Conservation (phyloP, 2,113 vertebrate genomes). For the Grus americana region DNA sequence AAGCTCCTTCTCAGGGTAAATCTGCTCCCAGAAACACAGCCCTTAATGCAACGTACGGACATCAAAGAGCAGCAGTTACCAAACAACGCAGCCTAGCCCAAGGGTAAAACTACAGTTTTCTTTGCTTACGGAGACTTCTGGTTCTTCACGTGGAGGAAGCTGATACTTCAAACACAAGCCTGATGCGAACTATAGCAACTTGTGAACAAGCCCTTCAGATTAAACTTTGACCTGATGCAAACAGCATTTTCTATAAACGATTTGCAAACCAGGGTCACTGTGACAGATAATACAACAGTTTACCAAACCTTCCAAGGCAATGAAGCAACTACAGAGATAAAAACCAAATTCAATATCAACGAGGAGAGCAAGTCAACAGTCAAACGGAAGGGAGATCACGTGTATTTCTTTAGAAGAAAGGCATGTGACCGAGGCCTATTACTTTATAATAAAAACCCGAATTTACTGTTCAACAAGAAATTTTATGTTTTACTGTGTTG, state of each 20-base stretch:
- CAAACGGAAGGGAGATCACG: not conserved
- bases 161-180: not conserved
- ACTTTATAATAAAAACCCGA: not conserved
- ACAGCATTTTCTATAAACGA: not conserved
- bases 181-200: not conserved
- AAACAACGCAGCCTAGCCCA: not conserved
- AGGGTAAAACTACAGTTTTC: not conserved
- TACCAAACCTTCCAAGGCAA: not conserved
- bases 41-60: not conserved
- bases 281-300: fast-evolving
- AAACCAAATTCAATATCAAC: not conserved
- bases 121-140: not conserved
- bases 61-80: not conserved
- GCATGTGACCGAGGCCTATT: not conserved
- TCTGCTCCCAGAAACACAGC: not conserved
- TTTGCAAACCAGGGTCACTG: not conserved
- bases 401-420: not conserved
- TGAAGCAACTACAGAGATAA: not conserved
- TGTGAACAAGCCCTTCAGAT: not conserved
- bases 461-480: not conserved
- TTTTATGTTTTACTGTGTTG: not conserved
- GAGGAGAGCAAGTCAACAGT: not conserved
- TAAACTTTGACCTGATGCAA: not conserved
- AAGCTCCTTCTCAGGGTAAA: not conserved
- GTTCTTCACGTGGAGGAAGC: not conserved